phyloP scores from a whole-genome alignment of 2,113 vertebrate genomes.

The Paraplagusia blochii region DNA sequence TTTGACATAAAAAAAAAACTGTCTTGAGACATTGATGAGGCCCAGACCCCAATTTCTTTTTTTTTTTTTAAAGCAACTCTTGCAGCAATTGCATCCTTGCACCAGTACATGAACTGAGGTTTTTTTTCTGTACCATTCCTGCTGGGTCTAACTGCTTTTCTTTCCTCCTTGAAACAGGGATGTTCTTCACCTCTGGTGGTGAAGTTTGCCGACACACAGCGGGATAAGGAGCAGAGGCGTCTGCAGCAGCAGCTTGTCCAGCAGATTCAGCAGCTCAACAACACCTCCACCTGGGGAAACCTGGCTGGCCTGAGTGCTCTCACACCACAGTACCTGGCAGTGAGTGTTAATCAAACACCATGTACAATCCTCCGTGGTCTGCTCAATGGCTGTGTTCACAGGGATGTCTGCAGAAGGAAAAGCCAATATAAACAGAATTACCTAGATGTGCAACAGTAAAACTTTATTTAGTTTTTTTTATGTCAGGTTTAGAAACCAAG shows the following conservation, averaged over 20 bases:
- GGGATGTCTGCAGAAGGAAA: too few relatives aligned
- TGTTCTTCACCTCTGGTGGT: conserved; percentile 96
- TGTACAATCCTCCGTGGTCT: background rate
- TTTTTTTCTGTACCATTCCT: conserved; percentile 1
- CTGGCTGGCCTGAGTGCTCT: conserved; percentile 90
- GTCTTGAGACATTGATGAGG: conserved; percentile 37
- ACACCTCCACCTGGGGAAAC: conserved; percentile 94
- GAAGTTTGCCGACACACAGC: conserved; percentile 96
- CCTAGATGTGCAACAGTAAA: too few relatives aligned
- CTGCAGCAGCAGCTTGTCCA: conserved; percentile 95
- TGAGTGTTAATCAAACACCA: conserved; percentile 72
- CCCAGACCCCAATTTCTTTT: background rate
- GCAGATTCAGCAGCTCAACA: conserved; percentile 98
- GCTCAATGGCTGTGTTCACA: background rate
- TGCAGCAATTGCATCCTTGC: conserved; percentile 19
- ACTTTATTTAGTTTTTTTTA: too few relatives aligned
- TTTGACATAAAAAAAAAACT: conserved; percentile 34
- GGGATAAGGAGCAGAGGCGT: conserved; percentile 95
- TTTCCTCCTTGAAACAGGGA: conserved; percentile 78
- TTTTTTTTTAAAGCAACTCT: background rate
- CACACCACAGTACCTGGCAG: conserved; percentile 93
- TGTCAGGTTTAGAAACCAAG: too few relatives aligned
- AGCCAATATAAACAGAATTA: too few relatives aligned
- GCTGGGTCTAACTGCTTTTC: conserved; percentile 17
- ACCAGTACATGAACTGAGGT: conserved; percentile 8